Conservation (phyloP, 2,888 invertebrate genomes). For the Cephus sareptanus region DNA sequence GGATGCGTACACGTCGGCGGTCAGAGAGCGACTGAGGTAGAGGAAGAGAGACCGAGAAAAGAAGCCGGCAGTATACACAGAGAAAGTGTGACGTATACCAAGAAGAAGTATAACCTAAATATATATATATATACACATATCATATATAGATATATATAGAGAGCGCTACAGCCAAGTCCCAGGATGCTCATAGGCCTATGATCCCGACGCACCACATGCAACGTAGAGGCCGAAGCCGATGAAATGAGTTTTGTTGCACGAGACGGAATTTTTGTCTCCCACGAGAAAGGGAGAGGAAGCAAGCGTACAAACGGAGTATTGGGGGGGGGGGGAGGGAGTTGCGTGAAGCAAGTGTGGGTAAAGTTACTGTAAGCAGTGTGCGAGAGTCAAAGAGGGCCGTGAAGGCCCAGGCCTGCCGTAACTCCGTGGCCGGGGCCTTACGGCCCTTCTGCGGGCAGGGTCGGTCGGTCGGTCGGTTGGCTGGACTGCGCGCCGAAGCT, state of each 20-base stretch:
- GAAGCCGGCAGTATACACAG: neutral
- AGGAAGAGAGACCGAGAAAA: conserved; percentile 8
- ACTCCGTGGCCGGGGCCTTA: neutral
- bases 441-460: conserved; percentile 7
- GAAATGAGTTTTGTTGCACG: conserved; percentile 23
- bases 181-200: neutral
- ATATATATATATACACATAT: neutral
- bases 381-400: neutral
- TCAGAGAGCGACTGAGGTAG: conserved; percentile 1
- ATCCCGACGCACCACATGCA: neutral
- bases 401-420: neutral
- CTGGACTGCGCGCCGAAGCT: neutral
- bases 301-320: neutral
- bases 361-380: neutral
- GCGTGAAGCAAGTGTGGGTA: neutral
- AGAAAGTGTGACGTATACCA: neutral
- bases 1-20: neutral
- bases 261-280: conserved; percentile 29
- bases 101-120: neutral
- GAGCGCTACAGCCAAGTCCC: neutral
- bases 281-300: conserved; percentile 10
- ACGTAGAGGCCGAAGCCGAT: conserved; percentile 3
- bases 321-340: no score
- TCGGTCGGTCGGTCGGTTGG: conserved; percentile 5
- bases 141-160: neutral